Conservation (phyloP, 2,888 invertebrate species). For the Busseola fusca region DNA sequence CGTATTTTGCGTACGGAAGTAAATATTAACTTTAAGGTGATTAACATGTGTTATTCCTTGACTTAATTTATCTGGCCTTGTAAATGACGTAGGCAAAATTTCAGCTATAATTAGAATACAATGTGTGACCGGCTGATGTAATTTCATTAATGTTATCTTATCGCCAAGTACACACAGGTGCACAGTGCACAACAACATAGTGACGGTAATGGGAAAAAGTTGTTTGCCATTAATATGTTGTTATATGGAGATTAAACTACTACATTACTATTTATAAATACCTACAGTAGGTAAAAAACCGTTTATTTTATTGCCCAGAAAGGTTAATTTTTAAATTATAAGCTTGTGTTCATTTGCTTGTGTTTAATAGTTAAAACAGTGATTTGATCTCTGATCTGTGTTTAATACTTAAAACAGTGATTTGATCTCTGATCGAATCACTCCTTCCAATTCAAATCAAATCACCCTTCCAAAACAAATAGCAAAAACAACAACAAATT, state of each 20-base stretch:
- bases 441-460: too few species aligned
- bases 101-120: background rate
- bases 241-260: background rate
- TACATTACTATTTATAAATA: background rate
- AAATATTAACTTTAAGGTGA: too few species aligned
- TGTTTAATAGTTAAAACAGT: too few species aligned
- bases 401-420: background rate
- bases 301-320: background rate
- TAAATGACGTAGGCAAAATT: background rate
- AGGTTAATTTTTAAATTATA: background rate
- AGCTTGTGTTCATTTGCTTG: background rate
- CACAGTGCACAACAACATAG: too few species aligned
- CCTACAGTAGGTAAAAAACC: background rate
- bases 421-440: too few species aligned
- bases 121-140: background rate
- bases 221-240: slow-evolving; percentile 13
- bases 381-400: too few species aligned
- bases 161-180: too few species aligned
- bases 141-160: slow-evolving; percentile 26
- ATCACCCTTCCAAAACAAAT: too few species aligned
- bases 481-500: too few species aligned
- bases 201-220: slow-evolving; percentile 14
- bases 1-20: too few species aligned
- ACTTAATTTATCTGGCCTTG: background rate
- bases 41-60: background rate